Evolutionary conservation across 2,797 vertebrate species (phyloP).

Genomic region (Pelochelys cantorii): DNA sequence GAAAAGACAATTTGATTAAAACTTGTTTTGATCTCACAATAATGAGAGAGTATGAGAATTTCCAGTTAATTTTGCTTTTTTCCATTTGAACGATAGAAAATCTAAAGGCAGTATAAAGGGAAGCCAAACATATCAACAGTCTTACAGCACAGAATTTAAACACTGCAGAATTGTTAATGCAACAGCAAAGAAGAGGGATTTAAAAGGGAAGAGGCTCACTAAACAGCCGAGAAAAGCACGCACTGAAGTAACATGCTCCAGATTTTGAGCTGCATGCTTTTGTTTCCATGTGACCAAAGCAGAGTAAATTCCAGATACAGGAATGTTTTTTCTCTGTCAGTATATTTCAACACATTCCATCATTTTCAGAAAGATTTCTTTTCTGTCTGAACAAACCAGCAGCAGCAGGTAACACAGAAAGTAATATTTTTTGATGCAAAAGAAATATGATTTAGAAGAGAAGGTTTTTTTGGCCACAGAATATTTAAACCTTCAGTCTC

Average conservation of each 20-base stretch:
- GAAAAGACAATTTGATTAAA: background rate
- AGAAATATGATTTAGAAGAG: conserved; percentile 54
- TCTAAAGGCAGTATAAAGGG: background rate
- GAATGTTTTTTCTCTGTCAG: conserved; percentile 38
- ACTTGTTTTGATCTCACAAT: background rate
- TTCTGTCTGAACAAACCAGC: conserved; percentile 70
- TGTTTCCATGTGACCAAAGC: conserved; percentile 67
- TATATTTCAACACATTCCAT: background rate
- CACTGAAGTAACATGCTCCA: conserved; percentile 70
- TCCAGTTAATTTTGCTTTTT: background rate
- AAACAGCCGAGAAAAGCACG: conserved; percentile 67
- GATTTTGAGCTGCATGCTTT: conserved; percentile 75
- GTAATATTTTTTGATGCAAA: conserved; percentile 55
- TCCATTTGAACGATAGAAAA: background rate
- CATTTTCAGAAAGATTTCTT: conserved; percentile 25
- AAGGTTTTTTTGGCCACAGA: conserved; percentile 37
- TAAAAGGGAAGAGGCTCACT: conserved; percentile 8
- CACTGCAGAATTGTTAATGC: conserved; percentile 31
- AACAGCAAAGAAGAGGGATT: conserved; percentile 42
- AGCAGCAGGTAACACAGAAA: conserved; percentile 74
- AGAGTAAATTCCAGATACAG: conserved; percentile 45
- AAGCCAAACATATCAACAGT: conserved; percentile 37
- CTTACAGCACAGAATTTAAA: conserved; percentile 47
- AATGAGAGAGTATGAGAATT: background rate
- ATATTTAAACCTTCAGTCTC: conserved; percentile 62